phyloP scores from a whole-genome alignment of 2,888 invertebrate genomes.

The Campoplex nolae region DNA sequence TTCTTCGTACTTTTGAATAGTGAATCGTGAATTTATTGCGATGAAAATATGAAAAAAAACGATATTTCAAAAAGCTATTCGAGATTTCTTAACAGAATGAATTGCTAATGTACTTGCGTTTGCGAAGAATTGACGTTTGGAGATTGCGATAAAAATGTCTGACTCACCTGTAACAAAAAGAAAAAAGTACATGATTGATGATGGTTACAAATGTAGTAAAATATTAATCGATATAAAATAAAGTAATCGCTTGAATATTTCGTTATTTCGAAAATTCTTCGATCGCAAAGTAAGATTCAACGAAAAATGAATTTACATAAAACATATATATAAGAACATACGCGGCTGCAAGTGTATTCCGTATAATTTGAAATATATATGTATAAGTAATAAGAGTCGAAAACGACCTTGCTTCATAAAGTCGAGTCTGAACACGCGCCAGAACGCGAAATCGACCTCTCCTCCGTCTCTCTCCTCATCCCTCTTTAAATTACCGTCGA shows the following conservation, averaged over 20 bases:
- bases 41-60: too few relatives aligned
- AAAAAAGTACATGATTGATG: slow-evolving; percentile 14
- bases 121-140: background rate
- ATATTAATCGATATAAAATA: background rate
- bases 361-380: slow-evolving; percentile 51
- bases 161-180: slow-evolving; percentile 56
- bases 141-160: background rate
- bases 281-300: background rate
- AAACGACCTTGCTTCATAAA: slow-evolving; percentile 61
- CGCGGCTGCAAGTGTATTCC: slow-evolving; percentile 32
- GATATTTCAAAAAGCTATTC: too few relatives aligned
- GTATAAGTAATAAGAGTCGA: slow-evolving; percentile 16
- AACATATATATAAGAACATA: slow-evolving; percentile 10
- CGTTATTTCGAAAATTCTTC: slow-evolving; percentile 1
- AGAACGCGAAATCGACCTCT: slow-evolving; percentile 62
- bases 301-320: background rate
- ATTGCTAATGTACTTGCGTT: slow-evolving; percentile 32
- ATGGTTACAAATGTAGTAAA: background rate
- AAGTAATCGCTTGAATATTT: background rate
- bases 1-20: too few relatives aligned
- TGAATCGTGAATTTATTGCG: too few relatives aligned
- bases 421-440: slow-evolving; percentile 52
- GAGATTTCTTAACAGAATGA: too few relatives aligned
- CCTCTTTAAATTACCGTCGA: slow-evolving; percentile 82
- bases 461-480: background rate